Evolutionary conservation across 2,888 invertebrate species (phyloP).

Genomic region (Hanleya hanleyi): DNA sequence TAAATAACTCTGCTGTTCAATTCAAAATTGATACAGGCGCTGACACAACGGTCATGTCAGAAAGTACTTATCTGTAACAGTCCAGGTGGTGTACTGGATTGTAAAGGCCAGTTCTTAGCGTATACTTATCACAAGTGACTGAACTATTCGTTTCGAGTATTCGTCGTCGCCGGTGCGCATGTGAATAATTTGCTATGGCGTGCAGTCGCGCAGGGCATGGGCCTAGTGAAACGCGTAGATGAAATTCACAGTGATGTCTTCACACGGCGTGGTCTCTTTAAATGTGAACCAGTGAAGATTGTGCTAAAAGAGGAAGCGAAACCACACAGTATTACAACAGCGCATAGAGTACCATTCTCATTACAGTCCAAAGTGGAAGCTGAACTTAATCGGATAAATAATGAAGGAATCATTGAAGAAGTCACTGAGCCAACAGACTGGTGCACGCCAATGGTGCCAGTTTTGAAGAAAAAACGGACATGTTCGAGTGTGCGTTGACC

Average conservation of each 20-base stretch:
- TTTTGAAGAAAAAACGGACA: slow-evolving; percentile 30
- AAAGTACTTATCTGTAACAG: too few relatives aligned
- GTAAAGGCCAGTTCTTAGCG: slow-evolving; percentile 2
- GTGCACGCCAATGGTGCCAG: slow-evolving; percentile 33
- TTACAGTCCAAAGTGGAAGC: slow-evolving; percentile 21
- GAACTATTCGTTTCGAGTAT: neutral
- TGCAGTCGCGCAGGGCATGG: neutral
- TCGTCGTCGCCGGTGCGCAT: neutral
- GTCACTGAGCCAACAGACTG: slow-evolving; percentile 34
- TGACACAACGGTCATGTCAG: too few relatives aligned
- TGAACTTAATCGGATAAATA: slow-evolving; percentile 32
- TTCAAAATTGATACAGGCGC: too few relatives aligned
- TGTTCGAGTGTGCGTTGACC: slow-evolving; percentile 34
- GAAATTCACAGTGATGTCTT: neutral
- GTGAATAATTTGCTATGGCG: slow-evolving; percentile 6
- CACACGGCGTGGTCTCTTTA: neutral
- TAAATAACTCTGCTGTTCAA: too few relatives aligned
- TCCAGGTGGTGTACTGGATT: slow-evolving; percentile 8
- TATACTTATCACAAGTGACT: neutral
- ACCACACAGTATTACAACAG: slow-evolving; percentile 16
- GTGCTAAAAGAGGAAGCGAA: slow-evolving; percentile 11
- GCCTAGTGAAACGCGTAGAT: slow-evolving; percentile 1
- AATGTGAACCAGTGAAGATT: slow-evolving; percentile 8
- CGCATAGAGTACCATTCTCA: slow-evolving; percentile 23
- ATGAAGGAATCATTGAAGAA: slow-evolving; percentile 27